Base-by-base conservation (phyloP, 2,797 vertebrate genomes). In the Helostoma temminkii region DNA sequence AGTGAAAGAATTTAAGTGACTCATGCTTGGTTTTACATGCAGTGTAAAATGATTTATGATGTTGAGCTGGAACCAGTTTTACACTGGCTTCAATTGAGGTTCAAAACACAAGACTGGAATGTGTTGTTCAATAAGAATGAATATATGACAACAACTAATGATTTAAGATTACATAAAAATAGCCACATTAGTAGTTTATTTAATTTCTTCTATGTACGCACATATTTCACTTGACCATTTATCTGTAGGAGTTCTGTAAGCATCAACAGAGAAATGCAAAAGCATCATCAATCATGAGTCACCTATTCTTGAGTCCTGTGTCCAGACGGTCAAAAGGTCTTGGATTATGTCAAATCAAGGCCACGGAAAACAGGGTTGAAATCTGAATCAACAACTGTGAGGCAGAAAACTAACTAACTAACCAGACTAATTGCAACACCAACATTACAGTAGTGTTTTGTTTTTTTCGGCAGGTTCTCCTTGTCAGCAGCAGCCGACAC, bases 401-500 rank as follows among this genome's bases (percentile, higher is more conserved):
- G n/a, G 28, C 18, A 28, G 22, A 52, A 15, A 49, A 34, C 15
- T 26, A 26, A 26, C n/a, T n/a, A n/a, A n/a, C n/a, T n/a, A n/a
- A 26, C 1, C 10, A 1, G 0, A 16, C 37, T 16, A 68, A 60
- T 55, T n/a, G 16, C 43, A 65, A 15, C 4, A 11, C 4, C 4
- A 1, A 30, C 15, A 10, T 15, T 49, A 5, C 68, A 18, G 18
- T 6, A n/a, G 12, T 28, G 2, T 16, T 37, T 37, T 34, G 2
- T 16, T 37, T 37, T 34, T 7, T 59, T 2, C 7, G n/a, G 0
- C 76, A 99, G 97, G 97, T 99, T 42, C 86, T 99, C 80, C 89
- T 99, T 82, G 97, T 99, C 67, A 99, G 96, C 90, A 99, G 98
- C 90, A 99, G 98, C 90, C 95, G 97, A 47, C 96, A 99, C 56